Base-by-base conservation (phyloP, 2,797 vertebrate species). In the Anableps anableps region DNA sequence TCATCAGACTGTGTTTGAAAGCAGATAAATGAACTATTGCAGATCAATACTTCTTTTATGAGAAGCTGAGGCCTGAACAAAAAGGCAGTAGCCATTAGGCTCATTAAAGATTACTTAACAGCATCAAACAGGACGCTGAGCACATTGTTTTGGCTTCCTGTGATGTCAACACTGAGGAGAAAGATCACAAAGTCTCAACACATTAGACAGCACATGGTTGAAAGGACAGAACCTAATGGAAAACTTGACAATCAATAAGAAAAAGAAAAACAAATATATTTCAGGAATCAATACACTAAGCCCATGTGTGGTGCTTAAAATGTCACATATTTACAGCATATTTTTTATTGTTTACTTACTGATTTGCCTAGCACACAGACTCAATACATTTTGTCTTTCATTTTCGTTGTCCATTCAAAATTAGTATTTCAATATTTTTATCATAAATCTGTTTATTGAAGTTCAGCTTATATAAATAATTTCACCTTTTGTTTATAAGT, bases 81-180 rank as follows among this genome's bases (percentile, higher is more conserved):
- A 85, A 70, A 80, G 72, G 72, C 48, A 81, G 53, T 77, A 80
- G 68, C 84, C 85, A 92, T 91, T 88, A 88, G 80, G 71, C 9
- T 75, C 85, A 75, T 83, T 86, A 74, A 80, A 79, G 38, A 81
- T 73, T 21, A 64, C 1, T 48, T 21, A 53, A 26, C 71, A 7
- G 14, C 19, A 82, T 78, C 53, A 82, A 86, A 75, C 38, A 77
- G 43, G 58, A 66, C 70, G 80, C 60, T 7, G 19, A 70, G 60
- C 6, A 4, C 68, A 50, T 78, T 72, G 50, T 78, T 58, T 81
- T 38, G 75, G 36, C 13, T 45, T 77, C 43, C 60, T 38, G 48
- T 72, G 74, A 83, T 36, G 50, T 64, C 48, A 71, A 13, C 77
- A 4, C 62, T 4, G 34, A 51, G 17, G 4, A 48, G 31, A 71